Conservation (phyloP, 2,113 vertebrate species). For the Falcunculus frontatus region DNA sequence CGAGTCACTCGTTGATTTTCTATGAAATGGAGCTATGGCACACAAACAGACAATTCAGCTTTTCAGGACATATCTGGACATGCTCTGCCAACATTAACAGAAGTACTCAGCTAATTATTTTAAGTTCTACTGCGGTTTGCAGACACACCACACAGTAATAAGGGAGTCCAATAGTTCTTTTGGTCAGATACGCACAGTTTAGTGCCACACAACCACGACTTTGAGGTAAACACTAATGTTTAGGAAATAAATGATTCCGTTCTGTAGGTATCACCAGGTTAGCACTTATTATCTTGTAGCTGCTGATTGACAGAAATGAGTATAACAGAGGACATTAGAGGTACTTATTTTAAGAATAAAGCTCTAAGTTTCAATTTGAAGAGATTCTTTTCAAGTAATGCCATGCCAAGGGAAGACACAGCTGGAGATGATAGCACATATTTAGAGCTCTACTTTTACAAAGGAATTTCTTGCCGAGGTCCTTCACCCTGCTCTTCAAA, state of each 20-base stretch:
- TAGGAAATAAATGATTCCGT: not conserved
- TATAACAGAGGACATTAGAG: not conserved
- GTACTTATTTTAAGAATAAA: not conserved
- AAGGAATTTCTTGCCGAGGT: not conserved
- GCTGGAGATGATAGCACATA: not conserved
- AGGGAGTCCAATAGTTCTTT: not conserved
- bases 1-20: not conserved
- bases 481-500: not conserved
- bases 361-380: not conserved
- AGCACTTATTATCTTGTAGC: not conserved
- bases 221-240: not conserved
- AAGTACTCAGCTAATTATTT: not conserved
- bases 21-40: constrained; percentile 72
- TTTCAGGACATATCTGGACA: not conserved
- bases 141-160: not conserved
- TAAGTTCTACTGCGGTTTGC: not conserved
- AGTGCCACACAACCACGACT: not conserved
- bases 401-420: not conserved
- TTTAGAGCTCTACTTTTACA: not conserved
- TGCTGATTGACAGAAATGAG: accelerated
- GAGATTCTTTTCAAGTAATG: not conserved
- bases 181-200: not conserved
- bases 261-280: not conserved
- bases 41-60: not conserved
- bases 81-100: not conserved